Evolutionary conservation across 2,797 vertebrate species (phyloP).

Genomic region (Leptodactylus fallax): DNA sequence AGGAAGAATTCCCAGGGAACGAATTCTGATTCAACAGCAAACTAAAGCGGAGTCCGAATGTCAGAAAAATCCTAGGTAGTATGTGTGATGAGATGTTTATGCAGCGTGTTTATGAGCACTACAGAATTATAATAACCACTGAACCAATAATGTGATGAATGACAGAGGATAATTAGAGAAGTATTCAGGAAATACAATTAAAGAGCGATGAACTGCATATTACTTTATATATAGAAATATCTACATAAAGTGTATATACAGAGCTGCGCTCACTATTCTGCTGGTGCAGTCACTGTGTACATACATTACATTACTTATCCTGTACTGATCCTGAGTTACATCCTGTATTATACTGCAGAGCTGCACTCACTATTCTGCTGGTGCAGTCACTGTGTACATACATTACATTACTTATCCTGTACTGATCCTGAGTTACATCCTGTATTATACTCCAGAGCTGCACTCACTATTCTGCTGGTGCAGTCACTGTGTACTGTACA

Average conservation of each 20-base stretch:
- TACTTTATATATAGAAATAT: neutral
- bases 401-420: too few species aligned
- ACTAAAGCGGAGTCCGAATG: constrained; percentile 42
- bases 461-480: too few species aligned
- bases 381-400: too few species aligned
- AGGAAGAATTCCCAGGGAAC: constrained; percentile 47
- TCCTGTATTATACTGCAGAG: too few species aligned
- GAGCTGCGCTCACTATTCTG: too few species aligned
- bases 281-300: too few species aligned
- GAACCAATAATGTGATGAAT: neutral
- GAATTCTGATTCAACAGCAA: constrained; percentile 48
- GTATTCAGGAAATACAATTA: neutral
- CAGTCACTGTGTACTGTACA: too few species aligned
- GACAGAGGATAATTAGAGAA: neutral
- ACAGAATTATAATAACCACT: neutral
- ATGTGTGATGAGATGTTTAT: constrained; percentile 53
- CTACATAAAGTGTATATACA: neutral
- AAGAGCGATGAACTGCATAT: neutral
- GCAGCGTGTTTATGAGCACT: constrained; percentile 18
- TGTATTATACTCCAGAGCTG: too few species aligned
- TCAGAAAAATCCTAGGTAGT: constrained; percentile 59
- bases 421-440: too few species aligned
- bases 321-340: too few species aligned
- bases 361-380: too few species aligned
- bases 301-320: too few species aligned